phyloP scores from a whole-genome alignment of 1,140 invertebrate genomes.

The Babylonia areolata region DNA sequence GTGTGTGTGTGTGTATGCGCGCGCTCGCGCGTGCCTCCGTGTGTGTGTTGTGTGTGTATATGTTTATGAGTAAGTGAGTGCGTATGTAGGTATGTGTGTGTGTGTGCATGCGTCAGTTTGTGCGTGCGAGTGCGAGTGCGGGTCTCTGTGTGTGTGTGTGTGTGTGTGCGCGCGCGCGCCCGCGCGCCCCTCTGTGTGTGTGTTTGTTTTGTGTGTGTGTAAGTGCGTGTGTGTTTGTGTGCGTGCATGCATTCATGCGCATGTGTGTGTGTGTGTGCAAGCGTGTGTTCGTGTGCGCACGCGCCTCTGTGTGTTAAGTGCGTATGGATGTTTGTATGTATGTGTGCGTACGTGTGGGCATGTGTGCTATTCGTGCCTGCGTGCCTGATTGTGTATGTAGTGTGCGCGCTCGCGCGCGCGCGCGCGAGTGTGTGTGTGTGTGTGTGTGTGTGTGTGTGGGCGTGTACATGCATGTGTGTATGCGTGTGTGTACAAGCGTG shows the following conservation, averaged over 20 bases:
- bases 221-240: not conserved
- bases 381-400: too few species aligned
- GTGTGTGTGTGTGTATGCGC: too few species aligned
- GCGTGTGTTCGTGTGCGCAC: not conserved
- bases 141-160: not conserved
- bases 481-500: too few species aligned
- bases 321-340: not conserved
- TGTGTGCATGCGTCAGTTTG: not conserved
- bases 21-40: too few species aligned
- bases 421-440: not conserved
- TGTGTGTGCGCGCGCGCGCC: not conserved
- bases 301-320: too few species aligned
- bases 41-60: not conserved
- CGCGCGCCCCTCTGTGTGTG: not conserved
- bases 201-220: not conserved
- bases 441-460: not conserved
- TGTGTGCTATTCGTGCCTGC: not conserved
- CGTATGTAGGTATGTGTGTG: not conserved
- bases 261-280: slow-evolving; percentile 9
- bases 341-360: not conserved
- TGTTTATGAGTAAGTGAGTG: not conserved
- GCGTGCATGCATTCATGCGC: not conserved
- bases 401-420: not conserved
- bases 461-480: not conserved
- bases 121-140: not conserved